Percentiles rank a stretch among this genome's conserved stretches.
Conservation (phyloP, 2,888 invertebrate species). For the Clivina fossor region DNA sequence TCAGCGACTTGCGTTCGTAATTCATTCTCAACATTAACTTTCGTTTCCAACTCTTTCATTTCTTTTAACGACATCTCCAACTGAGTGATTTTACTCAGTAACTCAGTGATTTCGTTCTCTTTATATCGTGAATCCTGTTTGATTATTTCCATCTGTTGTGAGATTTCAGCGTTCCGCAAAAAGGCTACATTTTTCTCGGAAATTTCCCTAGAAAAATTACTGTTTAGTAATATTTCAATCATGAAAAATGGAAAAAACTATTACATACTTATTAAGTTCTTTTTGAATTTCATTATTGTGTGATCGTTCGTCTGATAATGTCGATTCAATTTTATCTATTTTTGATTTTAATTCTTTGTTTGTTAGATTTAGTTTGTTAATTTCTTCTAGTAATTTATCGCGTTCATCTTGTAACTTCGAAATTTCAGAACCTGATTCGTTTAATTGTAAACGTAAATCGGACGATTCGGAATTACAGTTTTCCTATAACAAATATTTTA, state of each 20-base stretch:
- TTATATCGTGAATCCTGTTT: constrained; percentile 73
- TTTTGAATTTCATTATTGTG: constrained; percentile 55
- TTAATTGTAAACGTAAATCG: constrained; percentile 43
- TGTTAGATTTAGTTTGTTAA: constrained; percentile 60
- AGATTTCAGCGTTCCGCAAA: constrained; percentile 78
- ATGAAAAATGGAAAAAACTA: too few species aligned
- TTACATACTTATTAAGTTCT: constrained; percentile 50
- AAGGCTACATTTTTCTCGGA: constrained; percentile 75
- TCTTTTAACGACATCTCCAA: constrained; percentile 56
- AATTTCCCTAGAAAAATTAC: constrained; percentile 60
- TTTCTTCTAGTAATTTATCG: constrained; percentile 54
- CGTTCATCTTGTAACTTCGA: constrained; percentile 57
- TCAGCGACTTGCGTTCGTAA: constrained; percentile 56
- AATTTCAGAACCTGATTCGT: constrained; percentile 54
- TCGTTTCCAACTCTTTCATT: constrained; percentile 50
- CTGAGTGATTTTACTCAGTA: constrained; percentile 59
- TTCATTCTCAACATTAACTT: constrained; percentile 53
- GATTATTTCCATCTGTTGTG: constrained; percentile 76
- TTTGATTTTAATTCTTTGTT: constrained; percentile 57
- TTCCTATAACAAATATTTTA: constrained; percentile 25
- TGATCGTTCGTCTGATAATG: constrained; percentile 57
- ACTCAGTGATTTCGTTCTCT: constrained; percentile 64
- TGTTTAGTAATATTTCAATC: background rate
- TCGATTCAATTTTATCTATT: constrained; percentile 56
- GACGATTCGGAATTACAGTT: constrained; percentile 21